Conservation (phyloP, 2,113 vertebrate genomes). For the Lampris megalopsis region DNA sequence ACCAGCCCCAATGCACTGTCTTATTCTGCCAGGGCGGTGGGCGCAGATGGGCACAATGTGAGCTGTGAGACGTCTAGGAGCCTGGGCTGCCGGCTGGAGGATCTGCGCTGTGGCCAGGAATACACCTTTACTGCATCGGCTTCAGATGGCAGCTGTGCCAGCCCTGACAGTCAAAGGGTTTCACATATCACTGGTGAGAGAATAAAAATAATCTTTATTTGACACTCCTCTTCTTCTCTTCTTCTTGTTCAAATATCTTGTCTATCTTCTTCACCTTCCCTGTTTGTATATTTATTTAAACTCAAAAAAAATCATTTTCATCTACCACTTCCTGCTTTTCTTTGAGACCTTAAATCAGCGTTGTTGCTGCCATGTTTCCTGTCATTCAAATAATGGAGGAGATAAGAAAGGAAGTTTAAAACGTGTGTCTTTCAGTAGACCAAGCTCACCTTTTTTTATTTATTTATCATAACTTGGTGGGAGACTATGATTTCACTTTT, state of each 20-base stretch:
- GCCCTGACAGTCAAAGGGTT: slow-evolving; percentile 61
- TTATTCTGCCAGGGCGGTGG: slow-evolving; percentile 71
- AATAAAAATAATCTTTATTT: neutral
- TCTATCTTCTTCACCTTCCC: no score
- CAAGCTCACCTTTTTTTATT: no score
- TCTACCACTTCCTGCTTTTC: no score
- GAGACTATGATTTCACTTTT: no score
- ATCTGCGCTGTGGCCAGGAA: slow-evolving; percentile 71
- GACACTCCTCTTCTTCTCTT: neutral
- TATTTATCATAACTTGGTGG: no score
- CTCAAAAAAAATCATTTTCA: no score
- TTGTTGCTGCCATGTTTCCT: no score
- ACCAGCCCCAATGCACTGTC: slow-evolving; percentile 67
- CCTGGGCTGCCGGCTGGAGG: slow-evolving; percentile 58
- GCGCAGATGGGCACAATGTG: slow-evolving; percentile 58
- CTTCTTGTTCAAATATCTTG: neutral
- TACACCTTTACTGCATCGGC: slow-evolving; percentile 77
- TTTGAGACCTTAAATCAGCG: no score
- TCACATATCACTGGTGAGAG: slow-evolving; percentile 72
- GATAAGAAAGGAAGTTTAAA: no score
- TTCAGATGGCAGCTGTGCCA: slow-evolving; percentile 71
- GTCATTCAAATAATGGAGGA: no score
- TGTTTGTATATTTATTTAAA: no score
- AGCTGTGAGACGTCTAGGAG: slow-evolving; percentile 49
- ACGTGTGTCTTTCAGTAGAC: no score